phyloP scores from a whole-genome alignment of 2,888 invertebrate genomes.

The Bimastos eiseni region DNA sequence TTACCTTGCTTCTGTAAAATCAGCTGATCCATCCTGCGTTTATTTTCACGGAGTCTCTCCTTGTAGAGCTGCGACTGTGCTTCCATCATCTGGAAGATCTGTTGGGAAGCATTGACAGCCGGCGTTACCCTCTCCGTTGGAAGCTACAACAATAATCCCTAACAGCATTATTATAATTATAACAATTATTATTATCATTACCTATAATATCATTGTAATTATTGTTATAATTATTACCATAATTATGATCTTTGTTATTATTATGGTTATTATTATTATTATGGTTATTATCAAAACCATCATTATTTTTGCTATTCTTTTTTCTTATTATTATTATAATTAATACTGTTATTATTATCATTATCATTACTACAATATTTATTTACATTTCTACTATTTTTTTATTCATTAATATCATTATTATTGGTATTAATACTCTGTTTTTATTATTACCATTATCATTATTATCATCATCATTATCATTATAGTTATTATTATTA shows the following conservation, averaged over 20 bases:
- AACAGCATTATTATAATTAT: background rate
- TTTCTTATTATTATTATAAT: background rate
- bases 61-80: background rate
- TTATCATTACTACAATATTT: background rate
- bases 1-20: slow-evolving; percentile 17
- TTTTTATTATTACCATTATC: too few relatives aligned
- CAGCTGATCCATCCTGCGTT: background rate
- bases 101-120: background rate
- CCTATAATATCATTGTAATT: too few relatives aligned
- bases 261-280: too few relatives aligned
- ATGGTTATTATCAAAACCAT: too few relatives aligned
- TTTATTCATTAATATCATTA: background rate
- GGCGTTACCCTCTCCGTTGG: background rate
- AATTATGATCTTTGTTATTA: too few relatives aligned
- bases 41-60: background rate
- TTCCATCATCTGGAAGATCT: background rate
- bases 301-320: too few relatives aligned
- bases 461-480: too few relatives aligned
- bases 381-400: background rate
- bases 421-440: background rate
- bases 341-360: background rate
- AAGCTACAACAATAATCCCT: background rate
- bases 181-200: background rate
- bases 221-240: too few relatives aligned
- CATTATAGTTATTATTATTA: too few relatives aligned